Percentiles rank a stretch among this genome's conserved stretches.
These are phyloP conservation scores for Hylia prasina DNA, from an alignment of 2,113 vertebrate genomes.

Conservation along the genomic window DNA sequence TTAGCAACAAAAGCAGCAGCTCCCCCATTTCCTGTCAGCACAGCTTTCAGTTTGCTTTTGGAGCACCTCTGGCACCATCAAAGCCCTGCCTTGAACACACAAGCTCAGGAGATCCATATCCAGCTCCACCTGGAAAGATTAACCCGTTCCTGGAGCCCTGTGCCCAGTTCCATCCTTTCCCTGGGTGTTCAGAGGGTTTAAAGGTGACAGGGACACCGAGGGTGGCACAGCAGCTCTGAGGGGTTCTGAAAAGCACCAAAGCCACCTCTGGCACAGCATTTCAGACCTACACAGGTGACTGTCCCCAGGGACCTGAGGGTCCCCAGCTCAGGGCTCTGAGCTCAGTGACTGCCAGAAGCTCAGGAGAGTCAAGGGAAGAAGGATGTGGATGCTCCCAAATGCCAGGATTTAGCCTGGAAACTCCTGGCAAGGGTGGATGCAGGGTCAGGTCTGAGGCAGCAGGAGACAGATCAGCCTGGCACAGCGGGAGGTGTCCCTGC, in stretches of 20 bases:
- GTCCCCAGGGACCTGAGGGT: not conserved
- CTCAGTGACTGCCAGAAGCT: not conserved
- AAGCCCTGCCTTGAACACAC: not conserved
- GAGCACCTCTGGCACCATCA: not conserved
- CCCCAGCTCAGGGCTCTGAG: not conserved
- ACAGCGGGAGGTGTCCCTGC: not conserved
- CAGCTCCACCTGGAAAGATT: not conserved
- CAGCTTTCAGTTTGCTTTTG: not conserved
- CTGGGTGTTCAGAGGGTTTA: rapidly evolving
- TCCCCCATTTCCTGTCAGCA: not conserved
- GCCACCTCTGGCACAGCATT: rapidly evolving
- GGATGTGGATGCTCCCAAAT: not conserved
- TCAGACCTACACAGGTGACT: not conserved
- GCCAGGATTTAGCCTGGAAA: not conserved
- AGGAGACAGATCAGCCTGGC: not conserved
- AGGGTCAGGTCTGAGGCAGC: not conserved
- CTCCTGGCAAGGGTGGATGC: rapidly evolving
- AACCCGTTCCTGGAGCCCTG: rapidly evolving
- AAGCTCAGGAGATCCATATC: not conserved
- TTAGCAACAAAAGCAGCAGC: not conserved
- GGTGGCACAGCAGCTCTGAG: not conserved
- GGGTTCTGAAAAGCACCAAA: no score
- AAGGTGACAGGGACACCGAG: not conserved
- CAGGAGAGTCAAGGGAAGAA: not conserved
- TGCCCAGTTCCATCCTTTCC: not conserved